Conservation (phyloP, 1,140 invertebrate genomes). For the Zaprionus vittiger region DNA sequence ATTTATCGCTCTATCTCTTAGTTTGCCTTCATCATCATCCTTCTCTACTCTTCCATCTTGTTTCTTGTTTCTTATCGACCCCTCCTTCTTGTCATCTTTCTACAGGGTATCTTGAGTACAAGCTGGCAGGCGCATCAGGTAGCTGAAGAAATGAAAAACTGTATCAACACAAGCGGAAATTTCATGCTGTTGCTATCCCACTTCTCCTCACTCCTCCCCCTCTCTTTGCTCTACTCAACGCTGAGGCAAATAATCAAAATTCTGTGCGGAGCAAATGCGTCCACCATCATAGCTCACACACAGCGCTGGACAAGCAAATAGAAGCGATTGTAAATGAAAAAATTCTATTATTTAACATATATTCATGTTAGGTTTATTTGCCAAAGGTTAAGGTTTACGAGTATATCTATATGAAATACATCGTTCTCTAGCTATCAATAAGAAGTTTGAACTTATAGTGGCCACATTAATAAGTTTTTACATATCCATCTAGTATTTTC, state of each 20-base stretch:
- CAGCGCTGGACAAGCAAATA: conserved; percentile 22
- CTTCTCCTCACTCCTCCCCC: not conserved
- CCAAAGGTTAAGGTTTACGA: too few species aligned
- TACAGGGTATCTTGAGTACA: conserved; percentile 28
- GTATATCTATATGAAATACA: too few species aligned
- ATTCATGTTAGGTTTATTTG: too few species aligned
- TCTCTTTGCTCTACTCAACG: not conserved
- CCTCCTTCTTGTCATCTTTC: not conserved
- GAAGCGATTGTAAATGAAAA: not conserved
- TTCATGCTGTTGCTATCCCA: conserved; percentile 13
- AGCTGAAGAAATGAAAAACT: conserved; percentile 26
- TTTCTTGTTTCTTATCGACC: too few species aligned
- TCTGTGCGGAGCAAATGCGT: not conserved
- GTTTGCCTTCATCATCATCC: not conserved
- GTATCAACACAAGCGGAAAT: conserved; percentile 53
- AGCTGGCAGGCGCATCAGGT: not conserved
- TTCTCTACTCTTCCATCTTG: not conserved
- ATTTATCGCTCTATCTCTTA: rapidly evolving
- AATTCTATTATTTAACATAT: too few species aligned
- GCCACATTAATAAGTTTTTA: too few species aligned
- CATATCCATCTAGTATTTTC: too few species aligned
- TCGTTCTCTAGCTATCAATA: too few species aligned
- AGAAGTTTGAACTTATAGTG: too few species aligned
- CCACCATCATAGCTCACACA: not conserved
- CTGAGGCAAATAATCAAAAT: conserved; percentile 1